Base-by-base conservation (phyloP, 2,888 invertebrate species). In the Phortica magna region DNA sequence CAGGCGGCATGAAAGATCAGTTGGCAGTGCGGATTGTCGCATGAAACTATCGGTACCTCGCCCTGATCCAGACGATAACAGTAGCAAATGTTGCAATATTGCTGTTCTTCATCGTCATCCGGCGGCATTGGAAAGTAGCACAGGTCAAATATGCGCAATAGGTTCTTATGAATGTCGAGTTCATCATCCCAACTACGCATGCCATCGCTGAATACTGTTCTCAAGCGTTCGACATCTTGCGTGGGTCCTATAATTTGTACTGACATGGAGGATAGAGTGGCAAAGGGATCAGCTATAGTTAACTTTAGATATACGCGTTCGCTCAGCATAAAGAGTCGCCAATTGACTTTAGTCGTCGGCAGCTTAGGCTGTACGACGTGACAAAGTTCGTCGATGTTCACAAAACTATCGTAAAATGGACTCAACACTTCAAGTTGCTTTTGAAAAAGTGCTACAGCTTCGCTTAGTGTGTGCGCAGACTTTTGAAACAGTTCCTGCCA, bases 171-270 rank as follows among this genome's bases (percentile, higher is more conserved):
- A 48, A 91, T 88, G 80, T 91, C 90, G 70, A 91, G 75, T 19
- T 91, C 91, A 0, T 81, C 43, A 77, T 91, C 91, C 92, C 92
- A 92, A 64, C 86, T 85, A 31, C 83, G 79, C 3, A 91, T 79
- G 0, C 91, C 91, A 9, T 91, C 89, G 74, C 90, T 90, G 2
- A 90, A 87, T 2, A 85, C 81, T 31, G 87, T 80, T 0, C 92
- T 85, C 55, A 91, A 77, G 0, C 83, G 79, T 39, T 88, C 88
- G 6, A 91, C 89, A 55, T 90, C 90, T 5, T 83, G 78, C 0
- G 92, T 91, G 1, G 92, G 92, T n/a, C 92, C 92, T 71, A 92
- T 88, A 2, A 92, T 87, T 77, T 89, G 86, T 9, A 92, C 75
- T 0, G 83, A 77, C 83, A 90, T 84, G 0, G 92, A 91, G 0